Base-by-base conservation (phyloP, 2,113 vertebrate genomes). In the Hemichromis elongatus region DNA sequence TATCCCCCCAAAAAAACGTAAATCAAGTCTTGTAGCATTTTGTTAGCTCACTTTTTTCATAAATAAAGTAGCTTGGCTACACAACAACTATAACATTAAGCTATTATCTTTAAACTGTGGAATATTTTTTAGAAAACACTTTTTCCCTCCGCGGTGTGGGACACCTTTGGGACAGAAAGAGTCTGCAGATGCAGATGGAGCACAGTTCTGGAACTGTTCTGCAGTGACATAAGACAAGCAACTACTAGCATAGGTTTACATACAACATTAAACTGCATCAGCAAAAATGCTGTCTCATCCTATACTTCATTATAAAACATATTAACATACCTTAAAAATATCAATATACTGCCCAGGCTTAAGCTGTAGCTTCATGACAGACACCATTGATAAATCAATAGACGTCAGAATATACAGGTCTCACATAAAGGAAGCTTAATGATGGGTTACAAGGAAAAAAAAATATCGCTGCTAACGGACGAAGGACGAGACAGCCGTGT, bases 301-400 rank as follows among this genome's bases (percentile, higher is more conserved):
- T 2, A 42, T 42, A 42, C 7, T 26, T 45, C 21, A 24, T 75
- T 52, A 19, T 52, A 52, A 75, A 52, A 75, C 47, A 52, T 28
- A 75, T 52, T 52, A 75, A 52, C 45, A 75, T 47, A 52, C 26
- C 45, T 52, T 24, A 1, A 47, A 56, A 45, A 50, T 52, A 47
- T 52, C 70, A n/a, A 75, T 30, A 19, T 13, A 50, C 4, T 75
- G 16, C 70, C 70, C 45, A 33, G 45, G 18, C 45, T 26, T 75
- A 75, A 75, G 70, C 18, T 75, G 70, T 24, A 59, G 68, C 83
- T 79, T 84, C 84, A 86, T 70, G 57, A 80, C 54, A 54, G 35
- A 75, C 73, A 63, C 77, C 56, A 83, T 68, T 82, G 84, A 85
- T 90, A 80, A 87, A 87, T 85, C 82, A 84, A 88, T 87, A 79